Percentiles rank a stretch among this genome's conserved stretches.
phyloP scores from a whole-genome alignment of 1,140 invertebrate species.

The Drosophila sp. region DNA sequence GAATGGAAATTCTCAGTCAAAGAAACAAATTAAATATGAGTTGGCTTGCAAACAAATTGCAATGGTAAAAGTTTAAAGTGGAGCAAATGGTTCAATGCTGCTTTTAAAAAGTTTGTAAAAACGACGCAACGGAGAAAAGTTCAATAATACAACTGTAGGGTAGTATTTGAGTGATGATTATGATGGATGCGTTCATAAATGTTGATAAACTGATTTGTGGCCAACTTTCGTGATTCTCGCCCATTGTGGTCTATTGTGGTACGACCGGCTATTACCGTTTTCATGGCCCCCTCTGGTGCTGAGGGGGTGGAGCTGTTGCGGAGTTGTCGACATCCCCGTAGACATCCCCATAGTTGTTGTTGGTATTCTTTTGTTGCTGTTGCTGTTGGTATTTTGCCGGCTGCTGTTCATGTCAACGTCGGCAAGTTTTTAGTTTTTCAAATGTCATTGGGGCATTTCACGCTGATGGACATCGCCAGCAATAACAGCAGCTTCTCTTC shows the following conservation, averaged over 20 bases:
- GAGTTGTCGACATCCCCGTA: slow-evolving; percentile 12
- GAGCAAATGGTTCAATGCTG: slow-evolving; percentile 10
- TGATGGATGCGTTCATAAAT: slow-evolving; percentile 63
- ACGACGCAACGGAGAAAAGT: slow-evolving; percentile 15
- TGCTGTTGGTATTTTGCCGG: slow-evolving; percentile 44
- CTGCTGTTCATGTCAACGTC: slow-evolving; percentile 61
- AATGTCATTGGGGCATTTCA: slow-evolving; percentile 79
- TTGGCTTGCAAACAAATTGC: slow-evolving; percentile 2
- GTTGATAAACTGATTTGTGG: slow-evolving; percentile 57
- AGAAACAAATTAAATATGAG: slow-evolving; percentile 1
- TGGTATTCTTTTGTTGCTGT: slow-evolving; percentile 26
- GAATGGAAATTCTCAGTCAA: background rate
- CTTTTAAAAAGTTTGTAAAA: slow-evolving; percentile 10
- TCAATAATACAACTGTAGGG: slow-evolving; percentile 13
- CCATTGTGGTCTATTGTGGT: slow-evolving; percentile 46
- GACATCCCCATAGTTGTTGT: slow-evolving; percentile 44
- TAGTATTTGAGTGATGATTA: slow-evolving; percentile 51
- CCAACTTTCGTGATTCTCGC: slow-evolving; percentile 57
- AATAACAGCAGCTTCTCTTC: slow-evolving; percentile 15
- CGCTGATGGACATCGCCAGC: slow-evolving; percentile 70
- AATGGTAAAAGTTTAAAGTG: slow-evolving; percentile 11
- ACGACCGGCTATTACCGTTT: slow-evolving; percentile 22
- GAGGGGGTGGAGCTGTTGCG: background rate
- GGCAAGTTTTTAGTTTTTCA: slow-evolving; percentile 75
- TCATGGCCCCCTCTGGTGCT: slow-evolving; percentile 14